Base-by-base conservation (phyloP, 2,888 invertebrate genomes). In the Hoplodrina blanda region DNA sequence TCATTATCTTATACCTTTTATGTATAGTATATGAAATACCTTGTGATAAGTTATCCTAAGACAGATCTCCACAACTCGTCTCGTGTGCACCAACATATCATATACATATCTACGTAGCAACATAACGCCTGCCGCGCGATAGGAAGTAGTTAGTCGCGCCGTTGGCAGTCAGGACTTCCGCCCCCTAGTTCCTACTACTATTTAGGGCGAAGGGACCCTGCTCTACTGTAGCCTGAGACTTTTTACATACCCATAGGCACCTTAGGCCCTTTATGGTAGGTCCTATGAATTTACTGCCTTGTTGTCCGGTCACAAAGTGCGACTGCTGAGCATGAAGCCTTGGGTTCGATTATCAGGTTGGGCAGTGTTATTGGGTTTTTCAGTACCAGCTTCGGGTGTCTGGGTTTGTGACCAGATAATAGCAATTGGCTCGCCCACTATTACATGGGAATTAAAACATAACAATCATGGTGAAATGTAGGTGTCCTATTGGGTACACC, bases 131-230 rank as follows among this genome's bases (percentile, higher is more conserved):
- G 70, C 55, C 79, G 68, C 63, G 53, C 68, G 67, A 67, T 86
- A 73, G 85, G 85, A 86, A 86, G 78, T 69, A 63, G 65, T 86
- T 83, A 85, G 69, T 72, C 57, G 74, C 62, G 73, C 50, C 53
- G 62, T 55, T 77, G 80, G 77, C 73, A 81, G 85, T 62, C 80
- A 62, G 60, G 33, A 59, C 78, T 84, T 84, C 84, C 84, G 85
- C 46, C 72, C 64, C 19, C 73, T 25, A 55, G 73, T 83, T 83
- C 73, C 80, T 73, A 70, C 46, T 57, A 65, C 49, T 64, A 85
- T 85, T 68, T 78, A 84, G 84, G 84, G 66, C 78, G 66, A 80
- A 85, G 85, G 84, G 76, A 67, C 59, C 53, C 37, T 54, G 73
- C 30, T 59, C 52, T 8, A 60, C 4, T 53, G 15, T 46, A 11